Base-by-base conservation (phyloP, 2,797 vertebrate genomes). In the Gymnothorax reevesii region DNA sequence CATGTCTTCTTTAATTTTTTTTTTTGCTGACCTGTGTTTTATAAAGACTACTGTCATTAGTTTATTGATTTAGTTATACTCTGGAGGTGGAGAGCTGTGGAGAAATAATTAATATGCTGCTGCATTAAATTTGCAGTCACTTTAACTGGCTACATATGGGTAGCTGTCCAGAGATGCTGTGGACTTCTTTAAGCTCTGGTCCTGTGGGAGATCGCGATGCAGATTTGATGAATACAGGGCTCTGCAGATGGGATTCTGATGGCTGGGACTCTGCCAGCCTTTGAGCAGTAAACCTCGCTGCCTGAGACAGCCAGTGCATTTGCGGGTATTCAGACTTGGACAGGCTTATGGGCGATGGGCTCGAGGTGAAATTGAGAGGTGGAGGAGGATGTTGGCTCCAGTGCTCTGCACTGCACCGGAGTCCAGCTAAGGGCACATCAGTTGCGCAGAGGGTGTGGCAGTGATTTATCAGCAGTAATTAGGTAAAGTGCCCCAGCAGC, bases 381-480 rank as follows among this genome's bases (percentile, higher is more conserved):
- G 85, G 52, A 86, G 85, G 8, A 80, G 85, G 62, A 86, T 82
- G 79, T 62, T 79, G 7, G 85, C 79, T 25, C 60, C 69, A 33
- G 49, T 33, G 59, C 57, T 84, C 2, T 60, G 20, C 49, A 54
- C 62, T 59, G 60, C 64, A 60, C 55, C 57, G 54, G 57, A 49
- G 79, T 80, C 85, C 64, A 83, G 85, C 64, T 49, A 79, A 42
- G 86, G 82, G 49, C 69, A 55, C n/a, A 25, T 73, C 54, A 57
- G 3, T 15, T 33, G 54, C 9, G 71, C 27, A 59, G 57, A 52
- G 71, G 62, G 54, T 25, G 83, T n/a, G 84, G 9, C 22, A 9
- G 62, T 83, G 64, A 88, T 85, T 85, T 85, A 88, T 83, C 54
- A 20, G 77, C 64, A 83, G 80, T 84, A 83, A 71, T 88, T 88